phyloP scores from a whole-genome alignment of 2,113 vertebrate genomes.

The Gallinago paraguaiae region DNA sequence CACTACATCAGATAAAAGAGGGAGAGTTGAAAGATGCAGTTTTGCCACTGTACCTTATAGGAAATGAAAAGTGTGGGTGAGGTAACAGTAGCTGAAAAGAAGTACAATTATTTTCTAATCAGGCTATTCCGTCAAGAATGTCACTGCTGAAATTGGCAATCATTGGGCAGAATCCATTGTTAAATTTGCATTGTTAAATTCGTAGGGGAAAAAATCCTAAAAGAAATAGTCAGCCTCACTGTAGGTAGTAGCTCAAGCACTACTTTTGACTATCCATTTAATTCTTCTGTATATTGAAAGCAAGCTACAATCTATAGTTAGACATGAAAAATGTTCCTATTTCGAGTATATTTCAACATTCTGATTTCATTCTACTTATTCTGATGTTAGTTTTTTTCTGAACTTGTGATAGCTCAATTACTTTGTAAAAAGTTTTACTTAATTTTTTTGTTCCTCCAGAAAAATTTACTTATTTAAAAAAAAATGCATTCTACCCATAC shows the following conservation, averaged over 20 bases:
- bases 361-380: constrained; percentile 41
- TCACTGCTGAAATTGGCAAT: constrained; percentile 62
- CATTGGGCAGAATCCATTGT: constrained; percentile 60
- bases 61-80: constrained; percentile 84
- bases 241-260: constrained; percentile 13
- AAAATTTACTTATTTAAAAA: not conserved
- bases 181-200: constrained; percentile 75
- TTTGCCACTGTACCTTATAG: constrained; percentile 81
- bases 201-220: constrained; percentile 13
- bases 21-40: constrained; percentile 87
- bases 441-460: not conserved
- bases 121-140: constrained; percentile 70
- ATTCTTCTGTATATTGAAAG: constrained; percentile 45
- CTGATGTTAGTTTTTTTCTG: not conserved
- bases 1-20: constrained; percentile 97
- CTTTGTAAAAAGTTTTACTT: constrained; percentile 36
- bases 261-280: constrained; percentile 29
- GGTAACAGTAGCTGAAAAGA: constrained; percentile 66
- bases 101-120: constrained; percentile 80
- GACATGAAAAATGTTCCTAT: constrained; percentile 37
- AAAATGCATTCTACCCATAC: not conserved
- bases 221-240: constrained; percentile 21
- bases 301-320: constrained; percentile 45
- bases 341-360: constrained; percentile 52
- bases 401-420: constrained; percentile 17